Evolutionary conservation across 2,797 vertebrate species (phyloP).

Genomic region (Hoplostethus mediterraneus): DNA sequence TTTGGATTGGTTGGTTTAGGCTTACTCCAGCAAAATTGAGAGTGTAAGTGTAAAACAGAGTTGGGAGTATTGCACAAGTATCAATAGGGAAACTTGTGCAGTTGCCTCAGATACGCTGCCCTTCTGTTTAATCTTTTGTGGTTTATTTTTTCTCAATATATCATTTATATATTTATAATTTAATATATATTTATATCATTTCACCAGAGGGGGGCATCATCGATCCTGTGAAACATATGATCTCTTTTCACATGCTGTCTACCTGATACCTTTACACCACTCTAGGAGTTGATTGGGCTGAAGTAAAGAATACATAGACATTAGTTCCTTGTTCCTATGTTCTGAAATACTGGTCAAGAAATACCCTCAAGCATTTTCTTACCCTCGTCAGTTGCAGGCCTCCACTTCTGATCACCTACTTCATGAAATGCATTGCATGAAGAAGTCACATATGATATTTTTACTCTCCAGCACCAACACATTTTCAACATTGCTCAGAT

Average conservation of each 20-base stretch:
- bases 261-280: too few species aligned
- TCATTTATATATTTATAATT: not conserved
- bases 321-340: not conserved
- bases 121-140: not conserved
- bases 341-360: too few species aligned
- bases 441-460: constrained; percentile 7
- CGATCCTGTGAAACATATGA: too few species aligned
- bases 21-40: too few species aligned
- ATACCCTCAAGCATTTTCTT: not conserved
- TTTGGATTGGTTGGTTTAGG: too few species aligned
- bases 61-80: not conserved
- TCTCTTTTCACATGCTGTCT: too few species aligned
- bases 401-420: not conserved
- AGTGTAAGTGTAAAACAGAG: not conserved
- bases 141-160: not conserved
- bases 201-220: constrained; percentile 11
- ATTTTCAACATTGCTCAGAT: constrained; percentile 21
- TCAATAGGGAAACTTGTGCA: not conserved
- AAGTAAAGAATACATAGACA: not conserved
- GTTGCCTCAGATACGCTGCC: not conserved
- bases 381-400: not conserved
- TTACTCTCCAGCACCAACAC: not conserved
- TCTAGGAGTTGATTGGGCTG: too few species aligned
- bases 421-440: not conserved
- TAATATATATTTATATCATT: not conserved